These are phyloP conservation scores for Eremobia ochroleuca DNA, from an alignment of 2,888 invertebrate species.

Conservation along the genomic window DNA sequence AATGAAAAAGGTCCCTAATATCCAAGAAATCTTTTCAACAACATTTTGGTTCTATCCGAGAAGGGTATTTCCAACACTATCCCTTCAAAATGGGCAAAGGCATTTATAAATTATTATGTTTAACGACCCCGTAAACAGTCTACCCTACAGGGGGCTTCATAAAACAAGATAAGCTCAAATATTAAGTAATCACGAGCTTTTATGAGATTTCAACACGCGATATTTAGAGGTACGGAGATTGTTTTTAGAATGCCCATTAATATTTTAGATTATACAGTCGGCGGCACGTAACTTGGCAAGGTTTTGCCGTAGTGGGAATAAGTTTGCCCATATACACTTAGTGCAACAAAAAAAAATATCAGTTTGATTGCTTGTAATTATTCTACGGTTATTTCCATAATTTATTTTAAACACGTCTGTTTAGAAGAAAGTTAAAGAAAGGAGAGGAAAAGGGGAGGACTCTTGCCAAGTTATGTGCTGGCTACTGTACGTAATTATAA, in stretches of 20 bases:
- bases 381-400: too few species aligned
- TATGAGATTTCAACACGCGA: constrained; percentile 63
- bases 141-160: constrained; percentile 27
- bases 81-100: not conserved
- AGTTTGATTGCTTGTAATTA: too few species aligned
- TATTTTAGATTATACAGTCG: not conserved
- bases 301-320: too few species aligned
- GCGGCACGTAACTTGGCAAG: too few species aligned
- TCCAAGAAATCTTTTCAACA: not conserved
- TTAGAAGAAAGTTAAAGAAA: too few species aligned
- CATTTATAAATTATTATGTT: constrained; percentile 44
- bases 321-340: too few species aligned
- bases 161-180: constrained; percentile 52
- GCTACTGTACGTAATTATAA: too few species aligned
- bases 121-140: constrained; percentile 36
- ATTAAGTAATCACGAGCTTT: constrained; percentile 56
- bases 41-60: not conserved
- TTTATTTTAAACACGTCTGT: too few species aligned
- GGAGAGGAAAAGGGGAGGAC: too few species aligned
- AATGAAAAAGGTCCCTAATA: not conserved
- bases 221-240: constrained; percentile 33
- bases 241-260: constrained; percentile 14
- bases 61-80: constrained; percentile 1
- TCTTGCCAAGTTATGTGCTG: too few species aligned
- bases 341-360: too few species aligned